Conservation (phyloP, 1,140 invertebrate genomes). For the Anastatus disparis region DNA sequence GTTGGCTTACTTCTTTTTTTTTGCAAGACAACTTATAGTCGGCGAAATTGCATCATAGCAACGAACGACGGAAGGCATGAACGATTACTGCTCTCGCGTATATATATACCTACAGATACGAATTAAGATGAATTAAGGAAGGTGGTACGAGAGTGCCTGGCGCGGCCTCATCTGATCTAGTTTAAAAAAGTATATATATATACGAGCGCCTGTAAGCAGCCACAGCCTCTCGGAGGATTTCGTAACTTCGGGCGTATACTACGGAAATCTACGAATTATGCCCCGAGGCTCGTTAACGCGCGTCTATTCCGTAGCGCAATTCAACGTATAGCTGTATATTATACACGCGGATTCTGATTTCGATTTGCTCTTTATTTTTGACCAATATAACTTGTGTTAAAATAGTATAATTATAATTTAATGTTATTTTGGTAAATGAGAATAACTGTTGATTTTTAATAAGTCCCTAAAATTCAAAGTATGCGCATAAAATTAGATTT, state of each 20-base stretch:
- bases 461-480: no score
- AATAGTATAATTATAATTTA: no score
- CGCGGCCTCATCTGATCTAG: conserved; percentile 21
- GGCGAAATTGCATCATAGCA: conserved; percentile 8
- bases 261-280: conserved; percentile 34
- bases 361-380: no score
- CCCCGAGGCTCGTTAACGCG: conserved; percentile 6
- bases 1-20: background rate
- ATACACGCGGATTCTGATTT: no score
- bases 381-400: no score
- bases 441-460: no score
- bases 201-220: background rate
- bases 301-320: no score
- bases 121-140: conserved; percentile 33
- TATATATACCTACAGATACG: no score
- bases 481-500: no score
- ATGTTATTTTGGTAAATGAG: no score
- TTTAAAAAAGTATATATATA: no score
- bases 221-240: conserved; percentile 23
- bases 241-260: conserved; percentile 37
- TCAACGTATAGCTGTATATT: no score
- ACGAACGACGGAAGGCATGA: background rate
- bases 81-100: conserved; percentile 7
- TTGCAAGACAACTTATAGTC: background rate
- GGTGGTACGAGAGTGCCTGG: background rate